Evolutionary conservation across 2,797 vertebrate genomes (phyloP).

Genomic region (Gymnocypris eckloni): DNA sequence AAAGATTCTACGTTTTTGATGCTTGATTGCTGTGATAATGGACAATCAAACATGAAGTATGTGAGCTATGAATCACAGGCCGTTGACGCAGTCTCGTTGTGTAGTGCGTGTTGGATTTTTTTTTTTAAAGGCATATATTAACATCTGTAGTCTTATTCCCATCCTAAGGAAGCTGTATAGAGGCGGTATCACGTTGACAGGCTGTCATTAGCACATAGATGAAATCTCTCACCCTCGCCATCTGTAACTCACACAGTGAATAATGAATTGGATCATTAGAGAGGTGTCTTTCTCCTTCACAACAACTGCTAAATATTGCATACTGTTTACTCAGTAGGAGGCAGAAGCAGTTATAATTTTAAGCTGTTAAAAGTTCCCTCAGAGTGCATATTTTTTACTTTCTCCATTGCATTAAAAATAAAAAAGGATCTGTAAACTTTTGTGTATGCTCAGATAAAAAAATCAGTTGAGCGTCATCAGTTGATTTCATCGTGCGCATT

Average conservation of each 20-base stretch:
- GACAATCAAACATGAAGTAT: neutral
- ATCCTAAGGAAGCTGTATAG: slow-evolving; percentile 5
- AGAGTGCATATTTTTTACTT: slow-evolving; percentile 17
- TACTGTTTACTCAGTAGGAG: slow-evolving; percentile 57
- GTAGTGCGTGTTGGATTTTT: neutral
- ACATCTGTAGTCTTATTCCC: slow-evolving; percentile 28
- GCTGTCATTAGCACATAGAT: slow-evolving; percentile 46
- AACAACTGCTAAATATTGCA: slow-evolving; percentile 56
- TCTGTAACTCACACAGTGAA: slow-evolving; percentile 68
- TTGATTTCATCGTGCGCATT: slow-evolving; percentile 65
- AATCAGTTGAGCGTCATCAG: slow-evolving; percentile 11
- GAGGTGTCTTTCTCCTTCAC: slow-evolving; percentile 60
- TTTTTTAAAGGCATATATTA: neutral
- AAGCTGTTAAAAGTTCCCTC: slow-evolving; percentile 27
- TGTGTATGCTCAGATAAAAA: neutral
- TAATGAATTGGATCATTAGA: slow-evolving; percentile 70
- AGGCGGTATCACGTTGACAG: slow-evolving; percentile 34
- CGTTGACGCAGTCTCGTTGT: neutral
- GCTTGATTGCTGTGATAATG: neutral
- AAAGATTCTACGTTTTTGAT: neutral
- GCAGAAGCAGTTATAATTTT: neutral
- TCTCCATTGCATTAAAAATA: neutral
- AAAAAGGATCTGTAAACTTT: neutral
- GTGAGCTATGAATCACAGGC: neutral
- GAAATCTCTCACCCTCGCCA: slow-evolving; percentile 46